Base-by-base conservation (phyloP, 2,797 vertebrate genomes). In the Coreius guichenoti region DNA sequence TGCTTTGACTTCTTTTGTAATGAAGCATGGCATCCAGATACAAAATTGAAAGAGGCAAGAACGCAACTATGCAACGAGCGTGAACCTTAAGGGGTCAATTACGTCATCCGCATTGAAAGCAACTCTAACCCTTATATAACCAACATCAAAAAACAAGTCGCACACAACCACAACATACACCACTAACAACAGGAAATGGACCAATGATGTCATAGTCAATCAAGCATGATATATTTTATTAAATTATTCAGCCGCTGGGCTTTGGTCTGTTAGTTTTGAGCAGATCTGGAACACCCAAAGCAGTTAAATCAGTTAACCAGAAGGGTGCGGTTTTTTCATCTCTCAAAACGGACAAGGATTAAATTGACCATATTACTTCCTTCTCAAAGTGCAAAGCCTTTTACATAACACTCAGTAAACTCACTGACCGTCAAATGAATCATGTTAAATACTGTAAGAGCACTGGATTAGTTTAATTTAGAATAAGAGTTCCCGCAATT, bases 61-160 rank as follows among this genome's bases (percentile, higher is more conserved):
- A 87, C 58, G 84, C 89, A 90, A 11, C 80, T 86, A 89, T 68
- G 86, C 11, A 26, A 87, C 69, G 88, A 87, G 75, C 63, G 4
- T 47, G 85, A 87, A 68, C 87, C 87, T 85, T 72, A 54, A 43
- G 68, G 90, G 80, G 88, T 91, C 88, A 88, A 82, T 94, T 88
- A 91, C 90, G 36, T 92, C 89, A 94, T 90, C 81, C 21, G 8
- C 45, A n/a, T 21, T 75, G 43, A 73, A 83, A 87, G 63, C 69
- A 81, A 83, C 82, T n/a, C 82, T 12, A 65, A 72, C 89, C 78
- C 87, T 95, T 95, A 94, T 17, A 90, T 88, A 95, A 95, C 90
- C 79, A 88, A 73, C 84, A 86, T 65, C 33, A 80, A 23, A 61
- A 88, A 68, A 70, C 69, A 47, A 80, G 23, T 76, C 82, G 82